Evolutionary conservation across 2,888 invertebrate species (phyloP), one percentile per base, ranked within the genome.

Genomic region (Drosophila picticornis): DNA sequence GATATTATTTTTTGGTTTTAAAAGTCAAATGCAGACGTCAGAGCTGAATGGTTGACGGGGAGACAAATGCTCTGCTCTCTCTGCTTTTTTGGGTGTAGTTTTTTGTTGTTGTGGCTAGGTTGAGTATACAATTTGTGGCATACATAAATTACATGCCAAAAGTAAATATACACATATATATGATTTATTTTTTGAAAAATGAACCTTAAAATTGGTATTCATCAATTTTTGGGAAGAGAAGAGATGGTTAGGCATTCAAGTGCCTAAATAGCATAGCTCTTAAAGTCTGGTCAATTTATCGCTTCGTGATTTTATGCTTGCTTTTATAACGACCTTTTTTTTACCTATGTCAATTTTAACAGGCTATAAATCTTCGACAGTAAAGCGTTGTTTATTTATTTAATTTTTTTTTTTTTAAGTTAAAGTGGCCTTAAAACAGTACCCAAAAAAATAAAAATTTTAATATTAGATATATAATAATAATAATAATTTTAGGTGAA

Each of bases 271-370:
- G 22, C 25, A 46, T 16, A 25, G 46, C 16, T 46, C 16, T 16
- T 46, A 46, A 46, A 46, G 46, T 25, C 46, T 25, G 46, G 46
- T 25, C 46, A 46, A 46, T 46, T 46, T 46, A 46, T 46, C 46
- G 46, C 46, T 46, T 46, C 46, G 16, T 46, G 46, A 46, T 25
- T 46, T 46, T 25, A 46, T 25, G 25, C 25, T 46, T 46, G 16
- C 25, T 46, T 46, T 25, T 46, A 16, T 46, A 46, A 25, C 25
- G 46, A 46, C 46, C 46, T 22, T 22, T 46, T 46, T 46, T 46
- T 46, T 46, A 46, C 46, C 46, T 46, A 46, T 46, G 46, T 46
- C 25, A 46, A 25, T 25, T 16, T 46, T 16, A 46, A 46, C 46
- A 46, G 22, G 22, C 22, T 46, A 46, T 46, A 46, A 46, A 46